Conservation (phyloP, 1,140 invertebrate species). For the Aphelenchoides besseyi region DNA sequence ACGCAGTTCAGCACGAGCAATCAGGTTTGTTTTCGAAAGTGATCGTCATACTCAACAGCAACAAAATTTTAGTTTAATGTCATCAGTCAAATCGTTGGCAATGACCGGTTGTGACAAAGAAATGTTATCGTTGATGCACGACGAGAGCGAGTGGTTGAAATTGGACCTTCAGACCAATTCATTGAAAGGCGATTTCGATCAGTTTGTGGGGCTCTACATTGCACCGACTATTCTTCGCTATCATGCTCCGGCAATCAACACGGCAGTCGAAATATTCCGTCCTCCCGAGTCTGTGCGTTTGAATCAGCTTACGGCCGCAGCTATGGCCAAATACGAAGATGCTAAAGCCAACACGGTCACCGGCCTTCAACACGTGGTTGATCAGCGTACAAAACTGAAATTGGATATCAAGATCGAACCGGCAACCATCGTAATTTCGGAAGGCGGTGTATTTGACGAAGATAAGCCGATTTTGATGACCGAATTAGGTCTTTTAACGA, state of each 20-base stretch:
- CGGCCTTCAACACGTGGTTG: conserved; percentile 84
- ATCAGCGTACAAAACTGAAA: conserved; percentile 79
- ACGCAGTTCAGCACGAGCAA: conserved; percentile 74
- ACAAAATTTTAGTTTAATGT: conserved; percentile 60
- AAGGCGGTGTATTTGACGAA: conserved; percentile 73
- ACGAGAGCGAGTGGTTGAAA: conserved; percentile 76
- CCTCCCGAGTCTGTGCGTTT: conserved; percentile 74
- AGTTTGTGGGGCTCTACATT: conserved; percentile 68
- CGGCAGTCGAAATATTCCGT: conserved; percentile 69
- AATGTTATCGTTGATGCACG: conserved; percentile 47
- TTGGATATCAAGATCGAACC: conserved; percentile 80
- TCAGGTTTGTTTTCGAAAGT: conserved; percentile 62
- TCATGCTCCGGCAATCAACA: conserved; percentile 64
- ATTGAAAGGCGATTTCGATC: conserved; percentile 72
- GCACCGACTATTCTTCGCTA: conserved; percentile 56
- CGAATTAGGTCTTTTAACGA: conserved; percentile 77
- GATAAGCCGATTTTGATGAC: conserved; percentile 72
- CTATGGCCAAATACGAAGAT: conserved; percentile 75
- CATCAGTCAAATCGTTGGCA: conserved; percentile 63
- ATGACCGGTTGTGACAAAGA: conserved; percentile 54
- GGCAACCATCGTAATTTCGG: conserved; percentile 80
- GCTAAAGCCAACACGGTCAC: conserved; percentile 85
- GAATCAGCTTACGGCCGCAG: conserved; percentile 73
- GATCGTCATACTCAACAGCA: neutral
- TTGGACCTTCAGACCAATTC: conserved; percentile 75